Percentiles rank a stretch among this genome's conserved stretches.
These are phyloP conservation scores for Cheirogaleus major DNA, from an alignment of 2,797 vertebrate genomes.

Conservation along the genomic window DNA sequence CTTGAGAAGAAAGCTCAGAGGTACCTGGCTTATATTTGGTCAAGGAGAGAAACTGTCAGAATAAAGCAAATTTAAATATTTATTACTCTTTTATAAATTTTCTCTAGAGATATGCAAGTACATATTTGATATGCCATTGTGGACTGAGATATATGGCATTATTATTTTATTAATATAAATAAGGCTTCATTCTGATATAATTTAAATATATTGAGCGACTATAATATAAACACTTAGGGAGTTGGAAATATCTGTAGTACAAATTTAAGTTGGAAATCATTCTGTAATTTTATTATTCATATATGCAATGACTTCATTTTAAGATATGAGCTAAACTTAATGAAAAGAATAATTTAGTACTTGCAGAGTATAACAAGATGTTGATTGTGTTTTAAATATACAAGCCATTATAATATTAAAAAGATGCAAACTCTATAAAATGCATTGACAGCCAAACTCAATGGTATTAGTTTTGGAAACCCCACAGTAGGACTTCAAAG, in stretches of 20 bases:
- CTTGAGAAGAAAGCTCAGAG: background rate
- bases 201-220: conserved; percentile 14
- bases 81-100: background rate
- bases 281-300: conserved; percentile 58
- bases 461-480: background rate
- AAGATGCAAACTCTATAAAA: conserved; percentile 23
- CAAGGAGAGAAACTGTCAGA: background rate
- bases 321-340: conserved; percentile 53
- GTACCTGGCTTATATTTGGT: background rate
- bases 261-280: conserved; percentile 35
- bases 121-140: background rate
- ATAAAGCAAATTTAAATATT: conserved; percentile 17
- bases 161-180: conserved; percentile 37
- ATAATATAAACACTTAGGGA: conserved; percentile 26
- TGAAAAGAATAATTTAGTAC: conserved; percentile 55
- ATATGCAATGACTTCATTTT: conserved; percentile 39
- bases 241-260: conserved; percentile 11
- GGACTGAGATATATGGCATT: background rate
- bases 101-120: background rate
- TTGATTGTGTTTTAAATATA: conserved; percentile 59
- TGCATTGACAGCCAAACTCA: background rate
- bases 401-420: conserved; percentile 33
- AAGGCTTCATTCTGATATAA: background rate
- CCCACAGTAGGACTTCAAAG: conserved; percentile 1
- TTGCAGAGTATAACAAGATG: conserved; percentile 21